Conservation (phyloP, 2,797 vertebrate genomes). For the Malacoctenus gilli region DNA sequence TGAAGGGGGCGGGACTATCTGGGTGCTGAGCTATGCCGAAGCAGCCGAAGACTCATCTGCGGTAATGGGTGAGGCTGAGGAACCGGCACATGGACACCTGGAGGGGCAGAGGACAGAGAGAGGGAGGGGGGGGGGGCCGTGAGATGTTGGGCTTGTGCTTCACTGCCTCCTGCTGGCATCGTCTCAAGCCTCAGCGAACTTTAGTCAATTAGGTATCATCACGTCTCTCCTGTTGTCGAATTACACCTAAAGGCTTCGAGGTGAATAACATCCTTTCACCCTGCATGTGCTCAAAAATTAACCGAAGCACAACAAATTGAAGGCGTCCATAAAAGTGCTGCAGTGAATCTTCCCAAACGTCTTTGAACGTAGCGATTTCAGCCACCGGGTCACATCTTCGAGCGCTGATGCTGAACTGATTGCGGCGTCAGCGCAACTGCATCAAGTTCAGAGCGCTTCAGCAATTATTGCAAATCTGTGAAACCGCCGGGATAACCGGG, state of each 20-base stretch:
- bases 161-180: too few species aligned
- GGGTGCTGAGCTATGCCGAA: constrained; percentile 86
- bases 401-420: constrained; percentile 39
- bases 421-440: constrained; percentile 57
- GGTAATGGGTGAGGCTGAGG: constrained; percentile 82
- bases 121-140: constrained; percentile 2
- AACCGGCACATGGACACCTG: constrained; percentile 84
- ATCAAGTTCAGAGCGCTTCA: constrained; percentile 35
- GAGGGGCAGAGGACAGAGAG: constrained; percentile 19
- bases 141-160: too few species aligned
- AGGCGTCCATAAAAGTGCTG: neutral
- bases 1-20: constrained; percentile 87
- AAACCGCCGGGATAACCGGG: constrained; percentile 31
- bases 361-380: constrained; percentile 6
- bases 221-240: too few species aligned
- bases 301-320: too few species aligned
- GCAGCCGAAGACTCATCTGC: constrained; percentile 92
- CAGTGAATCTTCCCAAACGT: neutral
- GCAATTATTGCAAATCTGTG: constrained; percentile 30
- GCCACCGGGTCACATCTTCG: constrained; percentile 8
- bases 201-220: too few species aligned
- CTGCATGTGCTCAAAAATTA: too few species aligned
- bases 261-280: too few species aligned
- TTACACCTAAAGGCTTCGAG: too few species aligned
- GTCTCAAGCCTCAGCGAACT: too few species aligned